Percentiles rank a stretch among this genome's conserved stretches.
Evolutionary conservation across 2,888 invertebrate genomes (phyloP).

Genomic region (Oscheius onirici): DNA sequence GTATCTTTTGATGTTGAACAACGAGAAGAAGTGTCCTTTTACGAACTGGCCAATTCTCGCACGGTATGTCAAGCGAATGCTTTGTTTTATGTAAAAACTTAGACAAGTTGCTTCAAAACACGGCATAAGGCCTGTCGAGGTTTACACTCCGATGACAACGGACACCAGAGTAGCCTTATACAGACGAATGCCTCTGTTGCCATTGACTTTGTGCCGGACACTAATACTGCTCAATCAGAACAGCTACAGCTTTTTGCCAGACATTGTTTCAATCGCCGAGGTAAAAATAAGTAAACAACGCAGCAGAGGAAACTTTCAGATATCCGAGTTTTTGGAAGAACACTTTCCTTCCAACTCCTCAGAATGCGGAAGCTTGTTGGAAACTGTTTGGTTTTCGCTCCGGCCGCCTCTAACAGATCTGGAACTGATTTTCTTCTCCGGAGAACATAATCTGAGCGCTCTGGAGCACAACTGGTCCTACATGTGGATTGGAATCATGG

Average conservation of each 20-base stretch:
- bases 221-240: conserved; percentile 7
- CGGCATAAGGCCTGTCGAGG: neutral
- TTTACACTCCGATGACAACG: conserved; percentile 13
- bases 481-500: conserved; percentile 49
- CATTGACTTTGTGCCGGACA: neutral
- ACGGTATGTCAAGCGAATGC: conserved; percentile 30
- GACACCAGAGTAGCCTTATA: conserved; percentile 2
- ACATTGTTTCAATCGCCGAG: neutral
- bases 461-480: conserved; percentile 39
- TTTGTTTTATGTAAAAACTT: neutral
- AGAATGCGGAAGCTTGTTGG: conserved; percentile 38
- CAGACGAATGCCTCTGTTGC: conserved; percentile 2
- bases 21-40: conserved; percentile 40
- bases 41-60: conserved; percentile 44
- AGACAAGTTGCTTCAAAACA: conserved; percentile 18
- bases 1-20: conserved; percentile 37
- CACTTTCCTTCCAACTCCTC: conserved; percentile 30
- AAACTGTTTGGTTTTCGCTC: conserved; percentile 43
- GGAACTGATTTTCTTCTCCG: conserved; percentile 44
- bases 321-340: conserved; percentile 1
- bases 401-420: conserved; percentile 49
- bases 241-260: conserved; percentile 12
- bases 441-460: conserved; percentile 40
- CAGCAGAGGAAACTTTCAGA: neutral
- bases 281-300: neutral